Percentiles rank a stretch among this genome's conserved stretches.
phyloP scores from a whole-genome alignment of 1,140 invertebrate species.

The Drosophila jambulina region DNA sequence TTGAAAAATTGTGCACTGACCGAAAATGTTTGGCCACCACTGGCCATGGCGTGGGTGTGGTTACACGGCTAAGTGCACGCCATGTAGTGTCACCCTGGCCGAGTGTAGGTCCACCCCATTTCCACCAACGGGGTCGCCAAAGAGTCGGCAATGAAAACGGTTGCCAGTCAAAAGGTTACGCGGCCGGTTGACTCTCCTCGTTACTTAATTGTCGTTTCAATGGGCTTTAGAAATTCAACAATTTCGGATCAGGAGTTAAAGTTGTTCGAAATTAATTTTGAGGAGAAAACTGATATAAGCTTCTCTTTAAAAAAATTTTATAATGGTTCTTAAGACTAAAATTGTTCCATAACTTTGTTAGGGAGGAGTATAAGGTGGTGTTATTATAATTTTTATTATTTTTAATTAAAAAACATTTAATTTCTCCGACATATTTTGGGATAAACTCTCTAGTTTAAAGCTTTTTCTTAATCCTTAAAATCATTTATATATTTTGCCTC shows the following conservation, averaged over 20 bases:
- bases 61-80: slow-evolving; percentile 10
- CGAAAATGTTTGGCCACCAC: not conserved
- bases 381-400: too few species aligned
- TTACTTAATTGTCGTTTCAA: slow-evolving; percentile 4
- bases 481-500: not conserved
- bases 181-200: not conserved
- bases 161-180: slow-evolving; percentile 7
- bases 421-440: not conserved
- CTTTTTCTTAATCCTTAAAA: not conserved
- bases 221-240: not conserved
- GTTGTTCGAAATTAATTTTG: not conserved
- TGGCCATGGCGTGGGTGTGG: not conserved
- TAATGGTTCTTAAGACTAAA: too few species aligned
- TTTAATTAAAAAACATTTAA: too few species aligned
- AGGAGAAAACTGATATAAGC: too few species aligned
- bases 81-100: not conserved
- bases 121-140: not conserved
- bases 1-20: slow-evolving; percentile 18
- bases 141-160: slow-evolving; percentile 3
- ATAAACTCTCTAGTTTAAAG: too few species aligned
- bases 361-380: too few species aligned
- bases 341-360: too few species aligned
- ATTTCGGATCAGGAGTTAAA: not conserved
- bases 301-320: too few species aligned
- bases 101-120: slow-evolving; percentile 1